Evolutionary conservation across 2,888 invertebrate genomes (phyloP).

Genomic region (Dysmachus trigonus): DNA sequence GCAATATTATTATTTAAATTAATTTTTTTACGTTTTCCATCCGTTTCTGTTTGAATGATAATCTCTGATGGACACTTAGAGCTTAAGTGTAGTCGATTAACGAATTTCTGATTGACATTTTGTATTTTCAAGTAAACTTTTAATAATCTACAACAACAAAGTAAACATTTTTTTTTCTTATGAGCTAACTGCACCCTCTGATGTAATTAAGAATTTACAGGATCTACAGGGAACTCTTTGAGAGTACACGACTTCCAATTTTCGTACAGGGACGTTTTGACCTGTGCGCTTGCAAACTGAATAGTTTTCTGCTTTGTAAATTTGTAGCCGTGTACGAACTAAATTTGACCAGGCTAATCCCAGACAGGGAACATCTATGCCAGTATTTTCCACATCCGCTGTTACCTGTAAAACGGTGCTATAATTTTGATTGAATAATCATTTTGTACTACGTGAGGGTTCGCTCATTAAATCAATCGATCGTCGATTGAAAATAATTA

Average conservation of each 20-base stretch:
- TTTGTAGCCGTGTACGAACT: conserved; percentile 69
- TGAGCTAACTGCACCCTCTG: conserved; percentile 59
- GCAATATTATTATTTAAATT: conserved; percentile 1
- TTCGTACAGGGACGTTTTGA: conserved; percentile 53
- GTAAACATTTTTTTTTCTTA: not conserved
- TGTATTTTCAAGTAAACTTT: conserved; percentile 28
- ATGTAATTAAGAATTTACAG: conserved; percentile 66
- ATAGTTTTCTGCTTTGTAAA: conserved; percentile 59
- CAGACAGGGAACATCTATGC: conserved; percentile 67
- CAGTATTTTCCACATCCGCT: conserved; percentile 56
- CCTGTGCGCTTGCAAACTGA: not conserved
- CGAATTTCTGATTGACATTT: conserved; percentile 24
- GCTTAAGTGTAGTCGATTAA: not conserved
- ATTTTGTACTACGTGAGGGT: too few species aligned
- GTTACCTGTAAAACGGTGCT: conserved; percentile 57
- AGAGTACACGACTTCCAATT: conserved; percentile 69
- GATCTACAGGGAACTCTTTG: conserved; percentile 67
- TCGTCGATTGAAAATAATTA: too few species aligned
- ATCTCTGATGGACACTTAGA: not conserved
- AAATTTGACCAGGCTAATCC: conserved; percentile 75
- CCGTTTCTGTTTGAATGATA: not conserved
- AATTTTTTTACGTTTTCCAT: not conserved
- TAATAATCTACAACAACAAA: not conserved
- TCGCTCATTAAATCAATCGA: too few species aligned
- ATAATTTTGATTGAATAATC: not conserved